Percentiles rank a stretch among this genome's conserved stretches.
These are phyloP conservation scores for Sebastes nivosus DNA, from an alignment of 2,797 vertebrate genomes.

Conservation along the genomic window DNA sequence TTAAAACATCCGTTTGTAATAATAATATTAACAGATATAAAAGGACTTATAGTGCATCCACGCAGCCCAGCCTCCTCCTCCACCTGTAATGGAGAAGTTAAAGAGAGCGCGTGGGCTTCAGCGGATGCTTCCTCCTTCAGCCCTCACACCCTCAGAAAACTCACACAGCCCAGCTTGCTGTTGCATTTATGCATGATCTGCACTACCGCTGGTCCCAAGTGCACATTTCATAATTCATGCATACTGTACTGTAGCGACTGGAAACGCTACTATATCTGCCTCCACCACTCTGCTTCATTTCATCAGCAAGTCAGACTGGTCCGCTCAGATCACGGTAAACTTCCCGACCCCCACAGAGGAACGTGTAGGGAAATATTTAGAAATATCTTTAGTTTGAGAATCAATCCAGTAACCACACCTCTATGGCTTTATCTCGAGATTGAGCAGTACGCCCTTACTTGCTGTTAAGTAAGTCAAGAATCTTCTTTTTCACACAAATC, in stretches of 20 bases:
- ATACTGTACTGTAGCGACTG: constrained; percentile 72
- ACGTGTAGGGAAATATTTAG: neutral
- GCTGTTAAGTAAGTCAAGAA: constrained; percentile 14
- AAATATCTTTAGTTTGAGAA: neutral
- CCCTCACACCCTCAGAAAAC: constrained; percentile 55
- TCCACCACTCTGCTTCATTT: constrained; percentile 56
- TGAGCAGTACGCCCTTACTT: neutral
- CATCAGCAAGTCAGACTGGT: constrained; percentile 40
- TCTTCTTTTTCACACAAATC: constrained; percentile 27
- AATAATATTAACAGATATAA: neutral
- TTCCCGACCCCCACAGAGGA: constrained; percentile 7
- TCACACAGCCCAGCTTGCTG: constrained; percentile 64
- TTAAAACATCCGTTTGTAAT: neutral
- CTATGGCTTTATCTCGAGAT: neutral
- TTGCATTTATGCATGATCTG: constrained; percentile 84
- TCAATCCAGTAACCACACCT: neutral
- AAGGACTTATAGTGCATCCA: neutral
- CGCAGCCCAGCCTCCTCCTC: constrained; percentile 25
- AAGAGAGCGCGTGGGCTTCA: constrained; percentile 33
- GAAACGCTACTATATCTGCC: constrained; percentile 74
- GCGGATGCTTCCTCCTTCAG: constrained; percentile 44
- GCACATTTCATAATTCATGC: constrained; percentile 84
- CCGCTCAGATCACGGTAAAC: constrained; percentile 41
- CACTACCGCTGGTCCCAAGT: constrained; percentile 71
- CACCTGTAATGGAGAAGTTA: constrained; percentile 34